These are phyloP conservation scores for Chironex yamaguchii DNA, from an alignment of 30 jellyfish, hydroid and myxozoan species.

Conservation along the genomic window DNA sequence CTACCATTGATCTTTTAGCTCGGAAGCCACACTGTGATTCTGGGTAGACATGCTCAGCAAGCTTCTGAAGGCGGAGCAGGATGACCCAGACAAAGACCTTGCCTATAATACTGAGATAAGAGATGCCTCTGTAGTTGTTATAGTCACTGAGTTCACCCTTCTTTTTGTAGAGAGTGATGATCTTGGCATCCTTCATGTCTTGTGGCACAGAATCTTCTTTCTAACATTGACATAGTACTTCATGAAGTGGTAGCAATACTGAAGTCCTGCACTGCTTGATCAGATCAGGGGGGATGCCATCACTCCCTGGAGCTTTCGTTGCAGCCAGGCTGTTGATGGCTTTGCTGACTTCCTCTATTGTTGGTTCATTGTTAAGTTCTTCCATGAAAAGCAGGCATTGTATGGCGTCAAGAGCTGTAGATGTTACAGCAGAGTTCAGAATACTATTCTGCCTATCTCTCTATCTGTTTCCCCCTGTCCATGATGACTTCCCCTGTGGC, in stretches of 20 bases:
- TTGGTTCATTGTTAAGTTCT: neutral
- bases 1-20: neutral
- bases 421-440: neutral
- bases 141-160: constrained; percentile 12
- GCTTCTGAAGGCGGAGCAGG: constrained; percentile 23
- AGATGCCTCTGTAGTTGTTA: constrained; percentile 22
- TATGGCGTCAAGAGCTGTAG: neutral
- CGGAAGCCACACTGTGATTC: constrained; percentile 22
- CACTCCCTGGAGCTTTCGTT: constrained; percentile 59
- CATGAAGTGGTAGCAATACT: too few species aligned
- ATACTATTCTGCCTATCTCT: neutral
- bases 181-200: neutral
- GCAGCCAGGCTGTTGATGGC: constrained; percentile 20
- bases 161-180: neutral
- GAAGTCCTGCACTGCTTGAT: neutral
- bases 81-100: constrained; percentile 7
- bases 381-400: neutral
- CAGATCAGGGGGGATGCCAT: constrained; percentile 38
- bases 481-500: neutral
- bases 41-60: constrained; percentile 49
- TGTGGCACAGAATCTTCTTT: constrained; percentile 7
- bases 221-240: too few species aligned
- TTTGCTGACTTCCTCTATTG: neutral
- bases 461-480: neutral
- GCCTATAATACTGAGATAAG: neutral